A percentile compares a stretch with the other conserved stretches of the same genome.
phyloP scores from a whole-genome alignment of 92 coral and sea anemone genomes.

The Diadumene lineata region DNA sequence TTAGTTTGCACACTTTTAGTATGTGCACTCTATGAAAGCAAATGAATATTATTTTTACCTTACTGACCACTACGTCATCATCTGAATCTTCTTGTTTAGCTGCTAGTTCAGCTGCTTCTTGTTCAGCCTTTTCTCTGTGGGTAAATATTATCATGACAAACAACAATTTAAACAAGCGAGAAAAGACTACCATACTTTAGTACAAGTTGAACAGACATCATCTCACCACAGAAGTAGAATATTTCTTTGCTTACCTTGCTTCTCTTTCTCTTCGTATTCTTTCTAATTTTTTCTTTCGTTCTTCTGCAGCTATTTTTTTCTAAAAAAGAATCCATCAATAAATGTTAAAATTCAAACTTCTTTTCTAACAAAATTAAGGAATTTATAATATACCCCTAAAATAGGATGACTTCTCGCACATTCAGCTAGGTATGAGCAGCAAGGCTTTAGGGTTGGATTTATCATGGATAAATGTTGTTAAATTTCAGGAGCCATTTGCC shows the following conservation, averaged over 20 bases:
- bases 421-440: too few species aligned
- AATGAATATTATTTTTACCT: too few species aligned
- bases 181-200: not conserved
- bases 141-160: not conserved
- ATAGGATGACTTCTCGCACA: too few species aligned
- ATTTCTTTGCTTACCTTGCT: slow-evolving; percentile 61
- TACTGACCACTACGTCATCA: slow-evolving; percentile 84
- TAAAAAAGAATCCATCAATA: slow-evolving; percentile 7
- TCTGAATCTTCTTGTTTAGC: slow-evolving; percentile 70
- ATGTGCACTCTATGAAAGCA: too few species aligned
- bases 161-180: not conserved
- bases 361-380: not conserved
- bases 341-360: not conserved
- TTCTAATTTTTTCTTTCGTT: slow-evolving; percentile 66
- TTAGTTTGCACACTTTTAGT: too few species aligned
- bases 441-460: too few species aligned
- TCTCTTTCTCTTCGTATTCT: slow-evolving; percentile 72
- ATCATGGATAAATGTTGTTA: too few species aligned
- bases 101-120: slow-evolving; percentile 76
- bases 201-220: not conserved
- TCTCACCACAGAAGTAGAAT: not conserved
- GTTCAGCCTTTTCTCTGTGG: slow-evolving; percentile 85
- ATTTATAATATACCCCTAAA: too few species aligned
- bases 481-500: too few species aligned
- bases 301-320: slow-evolving; percentile 72